A percentile compares a stretch with the other conserved stretches of the same genome.
These are phyloP conservation scores for Discoglossus pictus DNA, from an alignment of 2,797 vertebrate species.

Conservation along the genomic window DNA sequence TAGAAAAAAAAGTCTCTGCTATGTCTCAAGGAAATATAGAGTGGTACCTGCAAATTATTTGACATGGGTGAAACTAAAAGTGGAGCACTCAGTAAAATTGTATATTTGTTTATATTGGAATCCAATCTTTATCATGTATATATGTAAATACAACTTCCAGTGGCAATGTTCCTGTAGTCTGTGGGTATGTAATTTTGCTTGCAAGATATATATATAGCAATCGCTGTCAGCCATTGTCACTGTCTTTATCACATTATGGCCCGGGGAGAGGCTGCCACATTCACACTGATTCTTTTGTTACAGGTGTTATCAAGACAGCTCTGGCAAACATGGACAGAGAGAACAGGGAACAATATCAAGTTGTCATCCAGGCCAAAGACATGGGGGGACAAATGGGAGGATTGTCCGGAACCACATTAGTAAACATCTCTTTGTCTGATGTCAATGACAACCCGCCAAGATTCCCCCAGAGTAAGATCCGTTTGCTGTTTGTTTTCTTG, in stretches of 20 bases:
- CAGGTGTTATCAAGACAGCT: slow-evolving; percentile 79
- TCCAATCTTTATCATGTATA: too few relatives aligned
- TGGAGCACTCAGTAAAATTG: too few relatives aligned
- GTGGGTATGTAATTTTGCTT: too few relatives aligned
- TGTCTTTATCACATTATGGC: not conserved
- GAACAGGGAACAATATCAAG: slow-evolving; percentile 77
- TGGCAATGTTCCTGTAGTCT: too few relatives aligned
- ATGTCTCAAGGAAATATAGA: too few relatives aligned
- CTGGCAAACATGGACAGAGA: slow-evolving; percentile 79
- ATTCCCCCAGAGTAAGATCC: slow-evolving; percentile 73
- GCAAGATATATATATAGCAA: too few relatives aligned
- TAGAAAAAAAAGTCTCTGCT: too few relatives aligned
- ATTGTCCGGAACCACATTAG: slow-evolving; percentile 72
- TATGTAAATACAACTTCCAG: too few relatives aligned
- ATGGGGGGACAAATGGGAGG: slow-evolving; percentile 81
- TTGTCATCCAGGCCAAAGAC: slow-evolving; percentile 79
- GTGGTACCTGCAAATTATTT: too few relatives aligned
- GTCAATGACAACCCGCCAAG: slow-evolving; percentile 77
- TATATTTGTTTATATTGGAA: too few relatives aligned
- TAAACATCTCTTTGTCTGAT: slow-evolving; percentile 75
- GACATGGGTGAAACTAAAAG: too few relatives aligned
- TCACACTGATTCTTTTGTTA: slow-evolving; percentile 41
- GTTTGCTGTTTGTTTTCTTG: slow-evolving; percentile 46
- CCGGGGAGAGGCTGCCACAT: not conserved
- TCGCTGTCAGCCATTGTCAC: not conserved